phyloP scores from a whole-genome alignment of 2,113 vertebrate genomes.

The Holacanthus passer region DNA sequence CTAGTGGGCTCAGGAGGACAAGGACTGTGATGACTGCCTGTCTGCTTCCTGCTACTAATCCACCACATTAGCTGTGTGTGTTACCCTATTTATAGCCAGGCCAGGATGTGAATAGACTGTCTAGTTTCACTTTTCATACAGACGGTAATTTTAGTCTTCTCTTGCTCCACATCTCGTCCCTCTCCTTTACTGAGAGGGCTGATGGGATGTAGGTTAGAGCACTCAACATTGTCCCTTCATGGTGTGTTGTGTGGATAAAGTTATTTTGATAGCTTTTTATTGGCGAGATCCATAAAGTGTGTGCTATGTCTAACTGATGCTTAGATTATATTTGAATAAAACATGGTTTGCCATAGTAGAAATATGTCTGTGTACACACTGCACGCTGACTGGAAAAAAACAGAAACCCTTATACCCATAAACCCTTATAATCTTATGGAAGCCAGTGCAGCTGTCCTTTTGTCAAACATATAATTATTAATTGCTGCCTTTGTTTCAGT shows the following conservation, averaged over 20 bases:
- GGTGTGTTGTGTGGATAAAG: constrained; percentile 22
- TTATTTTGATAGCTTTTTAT: constrained; percentile 39
- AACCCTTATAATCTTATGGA: background rate
- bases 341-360: background rate
- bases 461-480: background rate
- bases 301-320: background rate
- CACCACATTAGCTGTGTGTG: constrained; percentile 81
- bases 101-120: constrained; percentile 85
- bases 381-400: background rate
- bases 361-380: background rate
- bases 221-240: constrained; percentile 11
- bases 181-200: constrained; percentile 61
- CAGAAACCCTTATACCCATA: background rate
- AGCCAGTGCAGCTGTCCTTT: background rate
- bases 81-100: constrained; percentile 83
- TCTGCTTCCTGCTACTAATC: constrained; percentile 85
- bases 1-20: constrained; percentile 64
- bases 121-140: constrained; percentile 85
- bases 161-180: constrained; percentile 60
- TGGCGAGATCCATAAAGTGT: constrained; percentile 16
- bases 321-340: constrained; percentile 3
- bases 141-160: constrained; percentile 81
- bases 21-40: constrained; percentile 81
- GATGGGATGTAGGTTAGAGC: constrained; percentile 52
- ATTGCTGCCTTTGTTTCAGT: background rate